Conservation (phyloP, 2,113 vertebrate genomes). For the Anthoscopus minutus region DNA sequence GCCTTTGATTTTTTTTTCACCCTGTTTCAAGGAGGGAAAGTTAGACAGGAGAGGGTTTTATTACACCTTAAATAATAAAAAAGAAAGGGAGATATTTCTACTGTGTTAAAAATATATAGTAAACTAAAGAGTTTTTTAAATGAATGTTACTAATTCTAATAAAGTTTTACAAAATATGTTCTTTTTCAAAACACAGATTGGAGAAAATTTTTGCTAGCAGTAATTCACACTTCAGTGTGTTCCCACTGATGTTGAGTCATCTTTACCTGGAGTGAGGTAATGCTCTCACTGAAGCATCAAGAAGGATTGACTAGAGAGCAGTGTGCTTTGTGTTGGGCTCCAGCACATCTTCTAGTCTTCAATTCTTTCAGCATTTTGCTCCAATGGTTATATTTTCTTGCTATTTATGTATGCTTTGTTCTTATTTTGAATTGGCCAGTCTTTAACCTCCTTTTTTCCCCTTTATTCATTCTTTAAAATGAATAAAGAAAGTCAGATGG, state of each 20-base stretch:
- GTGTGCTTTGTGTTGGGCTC: not conserved
- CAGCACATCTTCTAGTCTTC: not conserved
- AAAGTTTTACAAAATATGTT: not conserved
- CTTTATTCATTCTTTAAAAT: not conserved
- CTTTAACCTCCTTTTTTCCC: not conserved
- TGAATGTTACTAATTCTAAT: not conserved
- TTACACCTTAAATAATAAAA: not conserved
- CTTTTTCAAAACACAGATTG: not conserved
- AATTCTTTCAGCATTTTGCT: not conserved
- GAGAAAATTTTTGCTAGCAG: not conserved
- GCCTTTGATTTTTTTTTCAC: not conserved
- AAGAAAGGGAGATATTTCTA: not conserved
- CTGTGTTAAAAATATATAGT: not conserved
- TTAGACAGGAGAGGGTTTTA: not conserved
- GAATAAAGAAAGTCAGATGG: not conserved
- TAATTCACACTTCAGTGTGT: not conserved
- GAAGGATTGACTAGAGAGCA: not conserved
- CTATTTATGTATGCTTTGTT: not conserved
- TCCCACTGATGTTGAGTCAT: not conserved
- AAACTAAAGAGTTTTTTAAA: not conserved
- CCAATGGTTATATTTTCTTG: rapidly evolving
- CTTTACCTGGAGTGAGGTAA: not conserved
- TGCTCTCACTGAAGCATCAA: not conserved
- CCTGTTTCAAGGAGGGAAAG: not conserved
- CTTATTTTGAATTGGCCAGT: not conserved